Evolutionary conservation across 2,888 invertebrate species (phyloP), one percentile per base, ranked within the genome.

Genomic region (Adela reaumurella): DNA sequence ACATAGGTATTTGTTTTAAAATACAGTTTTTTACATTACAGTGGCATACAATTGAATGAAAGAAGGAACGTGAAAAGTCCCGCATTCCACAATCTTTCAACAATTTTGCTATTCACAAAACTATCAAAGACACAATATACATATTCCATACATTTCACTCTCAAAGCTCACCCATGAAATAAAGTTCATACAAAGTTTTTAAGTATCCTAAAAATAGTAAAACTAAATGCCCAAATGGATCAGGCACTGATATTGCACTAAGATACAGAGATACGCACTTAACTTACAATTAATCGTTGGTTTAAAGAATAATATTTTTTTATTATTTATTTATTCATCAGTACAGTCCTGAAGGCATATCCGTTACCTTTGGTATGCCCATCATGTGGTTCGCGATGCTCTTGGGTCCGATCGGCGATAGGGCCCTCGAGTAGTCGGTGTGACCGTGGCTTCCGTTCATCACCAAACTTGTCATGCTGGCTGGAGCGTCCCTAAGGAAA

Each of bases 321-420:
- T n/a, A 14, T 35, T 59, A 55, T 57, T 52, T 54, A 49, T 50
- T 46, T 48, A 58, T 51, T 51, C 53, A 58, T 68, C 60, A 89
- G 70, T 89, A 89, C 53, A 89, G 69, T 49, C 89, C 89, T 44
- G 88, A 89, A 54, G 88, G 87, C 68, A 87, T 82, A 62, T 89
- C 88, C 4, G 88, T 87, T 10, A 89, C 79, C 74, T 88, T 88
- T 49, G 83, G 81, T 29, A 73, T 64, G 20, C 84, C 81, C 20
- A 62, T 68, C 51, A 68, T 71, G 53, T 63, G 53, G 24, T 47
- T 58, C 45, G 54, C 49, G n/a, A 50, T 69, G 3, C 69, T 67
- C 43, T 68, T 65, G 16, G 54, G 53, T 19, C 71, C 72, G 51
- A 69, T 65, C 1, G 74, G 73, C 0, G 77, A 74, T 6, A 78